A percentile compares a stretch with the other conserved stretches of the same genome.
These are phyloP conservation scores for Heliothis virescens DNA, from an alignment of 1,140 invertebrate genomes.

Conservation along the genomic window DNA sequence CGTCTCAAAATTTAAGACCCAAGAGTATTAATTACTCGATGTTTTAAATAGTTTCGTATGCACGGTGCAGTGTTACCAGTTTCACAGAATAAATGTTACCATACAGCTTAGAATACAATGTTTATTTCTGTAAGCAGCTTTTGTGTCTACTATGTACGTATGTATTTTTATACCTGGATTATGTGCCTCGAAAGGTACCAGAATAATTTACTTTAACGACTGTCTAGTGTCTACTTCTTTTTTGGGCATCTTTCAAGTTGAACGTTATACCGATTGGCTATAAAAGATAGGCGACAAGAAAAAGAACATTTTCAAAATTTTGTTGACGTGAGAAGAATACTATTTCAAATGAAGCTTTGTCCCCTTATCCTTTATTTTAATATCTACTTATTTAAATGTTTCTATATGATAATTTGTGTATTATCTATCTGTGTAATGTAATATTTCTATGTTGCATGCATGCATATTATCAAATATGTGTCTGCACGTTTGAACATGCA, in stretches of 20 bases:
- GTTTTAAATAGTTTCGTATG: background rate
- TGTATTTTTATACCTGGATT: background rate
- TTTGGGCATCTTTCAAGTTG: too few species aligned
- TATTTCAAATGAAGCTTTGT: too few species aligned
- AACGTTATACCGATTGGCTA: too few species aligned
- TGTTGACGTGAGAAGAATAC: too few species aligned
- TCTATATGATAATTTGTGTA: too few species aligned
- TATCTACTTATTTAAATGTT: too few species aligned
- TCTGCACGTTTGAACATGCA: conserved; percentile 13
- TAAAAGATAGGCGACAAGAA: too few species aligned
- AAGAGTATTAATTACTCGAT: background rate
- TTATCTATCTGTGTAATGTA: too few species aligned
- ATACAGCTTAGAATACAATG: background rate
- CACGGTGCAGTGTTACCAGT: conserved; percentile 20
- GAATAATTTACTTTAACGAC: background rate
- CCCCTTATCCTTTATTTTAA: too few species aligned
- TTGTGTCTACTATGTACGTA: background rate
- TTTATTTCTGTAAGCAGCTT: background rate
- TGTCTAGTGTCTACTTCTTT: too few species aligned
- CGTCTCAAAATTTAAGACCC: background rate
- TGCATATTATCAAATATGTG: background rate
- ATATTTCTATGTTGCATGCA: conserved; percentile 1
- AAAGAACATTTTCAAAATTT: too few species aligned
- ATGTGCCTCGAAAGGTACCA: background rate
- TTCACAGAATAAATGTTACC: background rate